Evolutionary conservation across 2,888 invertebrate genomes (phyloP).

Genomic region (Spodoptera exigua): DNA sequence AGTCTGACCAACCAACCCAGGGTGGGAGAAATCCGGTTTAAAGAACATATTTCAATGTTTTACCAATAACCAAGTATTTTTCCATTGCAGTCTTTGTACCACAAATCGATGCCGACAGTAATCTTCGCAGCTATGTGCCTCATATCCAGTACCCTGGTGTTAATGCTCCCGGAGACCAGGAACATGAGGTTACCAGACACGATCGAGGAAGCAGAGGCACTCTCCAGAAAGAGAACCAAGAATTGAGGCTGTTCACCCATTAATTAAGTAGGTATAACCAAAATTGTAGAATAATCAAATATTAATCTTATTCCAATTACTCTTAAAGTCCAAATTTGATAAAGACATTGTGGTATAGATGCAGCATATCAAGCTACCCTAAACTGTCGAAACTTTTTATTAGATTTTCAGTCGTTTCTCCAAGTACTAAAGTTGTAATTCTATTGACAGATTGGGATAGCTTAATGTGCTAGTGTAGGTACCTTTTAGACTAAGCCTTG

Average conservation of each 20-base stretch:
- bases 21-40: too few relatives aligned
- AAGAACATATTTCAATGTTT: background rate
- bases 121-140: conserved; percentile 91
- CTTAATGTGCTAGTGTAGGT: background rate
- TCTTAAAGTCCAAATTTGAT: conserved; percentile 15
- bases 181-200: conserved; percentile 91
- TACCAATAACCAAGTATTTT: conserved; percentile 4
- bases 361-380: too few relatives aligned
- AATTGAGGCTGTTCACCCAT: conserved; percentile 49
- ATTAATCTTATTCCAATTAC: too few relatives aligned
- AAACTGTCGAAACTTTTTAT: too few relatives aligned
- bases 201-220: conserved; percentile 91
- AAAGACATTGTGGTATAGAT: conserved; percentile 27
- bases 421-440: too few relatives aligned
- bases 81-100: conserved; percentile 76
- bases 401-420: too few relatives aligned
- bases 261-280: conserved; percentile 33
- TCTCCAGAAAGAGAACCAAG: conserved; percentile 75
- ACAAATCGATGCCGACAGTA: conserved; percentile 89
- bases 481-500: conserved; percentile 6
- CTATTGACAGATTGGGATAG: too few relatives aligned
- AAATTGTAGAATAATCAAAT: too few relatives aligned
- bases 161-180: conserved; percentile 92
- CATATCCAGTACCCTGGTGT: conserved; percentile 89
- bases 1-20: too few relatives aligned